phyloP scores from a whole-genome alignment of 2,888 invertebrate species.

The Eurytoma californica region DNA sequence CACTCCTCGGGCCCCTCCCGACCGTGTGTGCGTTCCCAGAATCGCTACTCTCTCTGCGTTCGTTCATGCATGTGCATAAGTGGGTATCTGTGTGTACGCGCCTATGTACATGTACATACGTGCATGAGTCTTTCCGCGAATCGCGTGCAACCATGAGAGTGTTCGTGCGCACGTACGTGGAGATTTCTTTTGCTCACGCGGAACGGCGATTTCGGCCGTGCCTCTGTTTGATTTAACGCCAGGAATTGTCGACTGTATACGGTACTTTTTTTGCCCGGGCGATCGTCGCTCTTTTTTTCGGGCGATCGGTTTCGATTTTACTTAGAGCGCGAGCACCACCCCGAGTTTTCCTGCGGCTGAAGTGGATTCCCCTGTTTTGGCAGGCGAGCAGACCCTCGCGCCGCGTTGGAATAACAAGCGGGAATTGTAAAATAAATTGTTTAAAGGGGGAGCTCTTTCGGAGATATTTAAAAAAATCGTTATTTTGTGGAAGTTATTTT shows the following conservation, averaged over 20 bases:
- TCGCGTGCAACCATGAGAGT: not conserved
- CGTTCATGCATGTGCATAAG: not conserved
- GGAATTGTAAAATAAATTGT: not conserved
- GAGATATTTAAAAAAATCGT: too few species aligned
- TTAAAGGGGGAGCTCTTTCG: too few species aligned
- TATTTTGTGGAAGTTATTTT: too few species aligned
- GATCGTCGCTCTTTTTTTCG: not conserved
- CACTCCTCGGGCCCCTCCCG: conserved; percentile 67
- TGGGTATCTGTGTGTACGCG: not conserved
- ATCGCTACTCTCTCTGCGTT: not conserved
- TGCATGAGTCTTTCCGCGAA: not conserved
- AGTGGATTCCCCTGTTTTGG: conserved; percentile 51
- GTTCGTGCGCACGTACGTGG: not conserved
- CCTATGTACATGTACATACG: not conserved
- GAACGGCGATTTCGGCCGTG: conserved; percentile 30
- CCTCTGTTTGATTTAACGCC: conserved; percentile 48
- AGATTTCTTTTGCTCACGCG: conserved; percentile 12
- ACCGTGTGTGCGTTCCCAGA: conserved; percentile 1
- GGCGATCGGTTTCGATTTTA: conserved; percentile 19
- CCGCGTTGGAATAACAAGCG: conserved; percentile 8
- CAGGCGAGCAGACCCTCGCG: conserved; percentile 13
- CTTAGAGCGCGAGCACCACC: conserved; percentile 19
- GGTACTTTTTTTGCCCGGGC: conserved; percentile 9
- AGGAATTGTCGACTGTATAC: conserved; percentile 42
- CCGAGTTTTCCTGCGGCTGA: conserved; percentile 26